phyloP scores from a whole-genome alignment of 2,888 invertebrate species.

The Orchesella flavescens region DNA sequence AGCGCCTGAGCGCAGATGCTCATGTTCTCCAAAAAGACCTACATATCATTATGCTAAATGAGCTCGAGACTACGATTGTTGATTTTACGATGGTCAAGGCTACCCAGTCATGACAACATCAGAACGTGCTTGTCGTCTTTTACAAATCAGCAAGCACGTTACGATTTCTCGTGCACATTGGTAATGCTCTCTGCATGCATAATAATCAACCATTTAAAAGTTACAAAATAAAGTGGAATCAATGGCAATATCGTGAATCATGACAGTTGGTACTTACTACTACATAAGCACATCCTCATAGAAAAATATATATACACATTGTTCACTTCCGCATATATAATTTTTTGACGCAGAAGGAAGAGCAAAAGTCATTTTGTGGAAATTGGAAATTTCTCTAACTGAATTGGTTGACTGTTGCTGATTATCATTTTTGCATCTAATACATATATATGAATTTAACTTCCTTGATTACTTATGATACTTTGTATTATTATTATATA shows the following conservation, averaged over 20 bases:
- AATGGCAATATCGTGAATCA: conserved; percentile 50
- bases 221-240: conserved; percentile 25
- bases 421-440: neutral
- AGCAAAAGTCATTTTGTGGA: conserved; percentile 31
- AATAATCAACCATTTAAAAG: conserved; percentile 44
- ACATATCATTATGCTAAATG: no score
- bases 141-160: neutral
- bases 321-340: conserved; percentile 45
- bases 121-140: neutral
- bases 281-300: no score
- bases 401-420: neutral
- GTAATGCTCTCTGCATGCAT: conserved; percentile 34
- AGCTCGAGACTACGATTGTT: no score
- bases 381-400: conserved; percentile 19
- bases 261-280: conserved; percentile 26
- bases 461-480: conserved; percentile 14
- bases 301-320: conserved; percentile 4
- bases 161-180: neutral
- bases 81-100: no score
- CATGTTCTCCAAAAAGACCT: no score
- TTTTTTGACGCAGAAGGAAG: neutral
- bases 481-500: neutral
- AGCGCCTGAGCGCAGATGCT: no score
- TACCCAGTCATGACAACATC: no score
- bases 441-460: neutral